Conservation (phyloP, 53 echinoderm and acorn worm genomes). For the Crossaster papposus region DNA sequence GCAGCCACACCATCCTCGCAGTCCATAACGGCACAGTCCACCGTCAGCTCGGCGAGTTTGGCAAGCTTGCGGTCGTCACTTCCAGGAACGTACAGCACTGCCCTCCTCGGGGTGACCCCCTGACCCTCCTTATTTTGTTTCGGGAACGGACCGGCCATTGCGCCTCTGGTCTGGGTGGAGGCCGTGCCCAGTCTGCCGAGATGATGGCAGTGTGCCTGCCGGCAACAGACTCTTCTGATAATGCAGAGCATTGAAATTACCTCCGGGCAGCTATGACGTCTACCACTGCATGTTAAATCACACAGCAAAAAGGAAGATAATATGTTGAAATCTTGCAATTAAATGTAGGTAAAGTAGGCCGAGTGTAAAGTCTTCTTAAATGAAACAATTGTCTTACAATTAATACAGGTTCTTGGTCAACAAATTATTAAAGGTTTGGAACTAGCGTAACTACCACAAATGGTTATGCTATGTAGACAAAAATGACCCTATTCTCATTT, state of each 20-base stretch:
- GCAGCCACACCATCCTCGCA: constrained; percentile 98
- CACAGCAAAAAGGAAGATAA: background rate
- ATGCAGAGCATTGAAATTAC: constrained; percentile 11
- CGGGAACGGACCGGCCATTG: background rate
- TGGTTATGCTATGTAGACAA: no score
- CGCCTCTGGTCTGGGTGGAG: constrained; percentile 2
- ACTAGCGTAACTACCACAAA: no score
- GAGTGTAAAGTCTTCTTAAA: no score
- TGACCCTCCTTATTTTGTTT: background rate
- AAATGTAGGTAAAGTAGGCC: no score
- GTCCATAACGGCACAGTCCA: constrained; percentile 97
- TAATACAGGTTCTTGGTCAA: no score
- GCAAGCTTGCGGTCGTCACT: constrained; percentile 85
- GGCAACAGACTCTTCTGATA: constrained; percentile 34
- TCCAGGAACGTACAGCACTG: constrained; percentile 91
- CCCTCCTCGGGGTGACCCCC: constrained; percentile 79
- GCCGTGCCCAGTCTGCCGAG: background rate
- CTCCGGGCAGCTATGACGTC: background rate
- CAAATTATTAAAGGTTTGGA: no score
- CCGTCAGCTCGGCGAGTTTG: constrained; percentile 73
- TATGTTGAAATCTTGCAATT: no score
- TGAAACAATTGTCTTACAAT: no score
- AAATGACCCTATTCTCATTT: no score
- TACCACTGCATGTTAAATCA: background rate
- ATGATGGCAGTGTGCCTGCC: background rate